A percentile compares a stretch with the other conserved stretches of the same genome.
Conservation (phyloP, 2,113 vertebrate species). For the Tamias sibiricus region DNA sequence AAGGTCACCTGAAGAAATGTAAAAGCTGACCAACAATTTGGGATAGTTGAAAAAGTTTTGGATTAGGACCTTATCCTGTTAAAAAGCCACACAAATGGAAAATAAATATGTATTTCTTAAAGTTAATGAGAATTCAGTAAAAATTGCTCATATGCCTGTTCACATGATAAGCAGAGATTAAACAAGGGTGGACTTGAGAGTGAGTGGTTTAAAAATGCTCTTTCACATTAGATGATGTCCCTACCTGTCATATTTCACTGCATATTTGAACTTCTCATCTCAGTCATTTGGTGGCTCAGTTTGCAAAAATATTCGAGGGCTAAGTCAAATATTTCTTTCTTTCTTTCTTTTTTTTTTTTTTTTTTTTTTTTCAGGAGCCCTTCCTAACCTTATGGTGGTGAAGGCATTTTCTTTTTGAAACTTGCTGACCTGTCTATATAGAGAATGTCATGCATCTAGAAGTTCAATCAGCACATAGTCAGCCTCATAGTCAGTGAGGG, state of each 20-base stretch:
- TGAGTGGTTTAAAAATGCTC: not conserved
- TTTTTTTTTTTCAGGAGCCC: not conserved
- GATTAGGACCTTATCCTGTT: not conserved
- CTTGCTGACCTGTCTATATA: no score
- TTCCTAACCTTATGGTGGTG: not conserved
- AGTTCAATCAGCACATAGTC: not conserved
- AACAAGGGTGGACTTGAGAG: not conserved
- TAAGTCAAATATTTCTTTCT: no score
- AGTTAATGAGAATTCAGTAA: not conserved
- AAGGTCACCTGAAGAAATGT: not conserved
- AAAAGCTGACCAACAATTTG: not conserved
- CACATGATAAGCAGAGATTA: not conserved
- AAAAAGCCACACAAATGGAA: not conserved
- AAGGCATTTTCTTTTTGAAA: not conserved
- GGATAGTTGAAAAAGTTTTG: not conserved
- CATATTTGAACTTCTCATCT: not conserved
- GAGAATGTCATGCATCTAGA: not conserved
- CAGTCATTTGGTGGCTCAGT: not conserved
- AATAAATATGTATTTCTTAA: not conserved
- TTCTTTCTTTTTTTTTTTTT: no score
- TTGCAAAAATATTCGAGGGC: not conserved
- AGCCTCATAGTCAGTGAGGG: not conserved
- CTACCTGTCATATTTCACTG: fast-evolving
- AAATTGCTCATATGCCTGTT: not conserved
- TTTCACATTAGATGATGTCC: not conserved